Conservation (phyloP, 2,797 vertebrate genomes). For the Phataginus tetradactyla region DNA sequence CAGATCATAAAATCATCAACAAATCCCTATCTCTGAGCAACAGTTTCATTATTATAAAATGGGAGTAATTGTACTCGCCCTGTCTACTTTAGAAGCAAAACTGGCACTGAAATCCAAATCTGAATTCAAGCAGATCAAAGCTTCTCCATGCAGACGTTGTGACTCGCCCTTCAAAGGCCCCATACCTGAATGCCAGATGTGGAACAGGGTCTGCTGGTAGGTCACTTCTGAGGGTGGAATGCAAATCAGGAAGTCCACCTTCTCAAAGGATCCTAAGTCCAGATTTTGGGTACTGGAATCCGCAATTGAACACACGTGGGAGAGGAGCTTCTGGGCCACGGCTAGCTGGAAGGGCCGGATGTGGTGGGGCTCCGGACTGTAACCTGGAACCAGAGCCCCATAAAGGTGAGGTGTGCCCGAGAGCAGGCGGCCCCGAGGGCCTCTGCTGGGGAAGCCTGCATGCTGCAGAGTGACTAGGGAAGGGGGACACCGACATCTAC, state of each 20-base stretch:
- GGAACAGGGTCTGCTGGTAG: slow-evolving; percentile 95
- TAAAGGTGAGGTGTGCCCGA: background rate
- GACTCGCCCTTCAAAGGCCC: background rate
- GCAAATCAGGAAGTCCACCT: slow-evolving; percentile 97
- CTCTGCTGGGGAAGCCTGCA: background rate
- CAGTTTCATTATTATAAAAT: background rate
- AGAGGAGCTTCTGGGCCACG: slow-evolving; percentile 96
- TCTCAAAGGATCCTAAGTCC: slow-evolving; percentile 97
- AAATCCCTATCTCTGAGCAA: background rate
- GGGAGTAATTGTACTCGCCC: background rate
- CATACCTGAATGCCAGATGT: slow-evolving; percentile 95
- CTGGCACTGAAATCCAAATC: fast-evolving
- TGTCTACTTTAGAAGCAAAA: background rate
- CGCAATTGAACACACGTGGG: slow-evolving; percentile 97
- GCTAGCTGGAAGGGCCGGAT: slow-evolving; percentile 96
- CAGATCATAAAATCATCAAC: background rate
- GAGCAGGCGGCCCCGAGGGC: fast-evolving
- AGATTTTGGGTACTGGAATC: slow-evolving; percentile 99
- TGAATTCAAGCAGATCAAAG: fast-evolving
- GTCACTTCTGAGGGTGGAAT: slow-evolving; percentile 97
- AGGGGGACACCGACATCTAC: fast-evolving
- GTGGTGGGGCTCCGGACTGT: slow-evolving; percentile 88
- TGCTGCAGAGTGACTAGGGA: fast-evolving
- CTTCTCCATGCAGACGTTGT: background rate
- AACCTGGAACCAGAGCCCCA: slow-evolving; percentile 87